Evolutionary conservation across 2,888 invertebrate genomes (phyloP), one percentile per base, ranked within the genome.

Genomic region (Seira musarum): DNA sequence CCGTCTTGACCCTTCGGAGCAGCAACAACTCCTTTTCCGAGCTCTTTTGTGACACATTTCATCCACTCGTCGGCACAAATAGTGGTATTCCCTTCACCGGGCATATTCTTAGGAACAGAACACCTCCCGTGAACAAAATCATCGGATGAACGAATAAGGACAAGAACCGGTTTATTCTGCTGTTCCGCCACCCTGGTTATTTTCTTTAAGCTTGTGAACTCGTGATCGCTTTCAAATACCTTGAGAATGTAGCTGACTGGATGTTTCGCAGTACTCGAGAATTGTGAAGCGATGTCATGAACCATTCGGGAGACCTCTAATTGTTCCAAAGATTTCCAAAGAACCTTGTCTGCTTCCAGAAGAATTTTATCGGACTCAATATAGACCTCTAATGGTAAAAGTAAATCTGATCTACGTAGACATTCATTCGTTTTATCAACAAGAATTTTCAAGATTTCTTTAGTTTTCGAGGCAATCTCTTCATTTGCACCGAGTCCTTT

Each of bases 41-140:
- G 93, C 82, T 92, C 91, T 0, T 90, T 88, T 67, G 92, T 90
- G 40, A 94, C 90, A 13, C 89, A 87, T 82, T 91, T 90, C 89
- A 95, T 89, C 95, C 95, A 95, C 69, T 90, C 90, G 86, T 91
- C 89, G 0, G 95, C 95, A 67, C 91, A 91, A 87, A 95, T 94
- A 13, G 24, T 57, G 8, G 0, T 21, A 2, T 21, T 1, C 1
- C 25, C 22, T 8, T n/a, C 2, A 3, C 57, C 57, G 8, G 49
- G 53, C 2, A 68, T 19, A 5, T 40, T 94, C 91, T 92, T 89
- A 1, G 95, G 94, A 69, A 95, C 92, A 83, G 91, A 91, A 87
- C 93, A 93, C 57, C 92, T 90, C 0, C 93, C 94, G 86, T 93
- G 92, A 0, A 94, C 89, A 74, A 90, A 90, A 19, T 92, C 92